Percentiles rank a stretch among this genome's conserved stretches.
Conservation (phyloP, 2,797 vertebrate genomes). For the Cynopterus sphinx region DNA sequence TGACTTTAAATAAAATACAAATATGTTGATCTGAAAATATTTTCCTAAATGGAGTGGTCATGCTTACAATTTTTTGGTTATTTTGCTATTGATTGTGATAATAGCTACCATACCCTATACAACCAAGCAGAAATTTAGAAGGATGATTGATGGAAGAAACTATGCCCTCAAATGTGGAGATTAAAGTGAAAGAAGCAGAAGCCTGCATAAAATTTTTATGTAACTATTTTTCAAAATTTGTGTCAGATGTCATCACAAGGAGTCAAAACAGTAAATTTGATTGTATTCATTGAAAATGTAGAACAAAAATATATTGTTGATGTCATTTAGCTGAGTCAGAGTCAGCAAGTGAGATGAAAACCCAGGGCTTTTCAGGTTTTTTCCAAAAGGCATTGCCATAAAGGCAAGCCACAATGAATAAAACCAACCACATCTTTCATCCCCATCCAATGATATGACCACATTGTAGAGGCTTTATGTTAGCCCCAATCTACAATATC, state of each 20-base stretch:
- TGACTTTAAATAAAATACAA: slow-evolving; percentile 18
- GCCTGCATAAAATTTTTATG: not conserved
- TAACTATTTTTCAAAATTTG: slow-evolving; percentile 40
- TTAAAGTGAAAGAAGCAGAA: not conserved
- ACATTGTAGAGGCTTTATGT: not conserved
- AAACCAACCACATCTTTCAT: not conserved
- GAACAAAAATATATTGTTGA: not conserved
- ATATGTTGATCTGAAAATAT: slow-evolving; percentile 15
- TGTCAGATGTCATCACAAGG: slow-evolving; percentile 54
- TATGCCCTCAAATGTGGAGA: not conserved
- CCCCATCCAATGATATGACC: not conserved
- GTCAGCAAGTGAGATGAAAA: not conserved
- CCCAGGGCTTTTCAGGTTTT: not conserved
- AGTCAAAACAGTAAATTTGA: slow-evolving; percentile 17
- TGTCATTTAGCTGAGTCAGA: not conserved
- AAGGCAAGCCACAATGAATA: not conserved
- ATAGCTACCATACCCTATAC: slow-evolving; percentile 70
- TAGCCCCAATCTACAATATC: not conserved
- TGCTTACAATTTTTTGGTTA: slow-evolving; percentile 9
- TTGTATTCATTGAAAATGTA: not conserved
- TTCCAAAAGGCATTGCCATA: not conserved
- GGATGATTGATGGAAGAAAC: not conserved
- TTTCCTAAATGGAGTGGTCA: not conserved
- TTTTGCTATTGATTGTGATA: slow-evolving; percentile 46
- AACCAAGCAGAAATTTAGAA: not conserved